Evolutionary conservation across 2,113 vertebrate species (phyloP).

Genomic region (Tragulus kanchil): DNA sequence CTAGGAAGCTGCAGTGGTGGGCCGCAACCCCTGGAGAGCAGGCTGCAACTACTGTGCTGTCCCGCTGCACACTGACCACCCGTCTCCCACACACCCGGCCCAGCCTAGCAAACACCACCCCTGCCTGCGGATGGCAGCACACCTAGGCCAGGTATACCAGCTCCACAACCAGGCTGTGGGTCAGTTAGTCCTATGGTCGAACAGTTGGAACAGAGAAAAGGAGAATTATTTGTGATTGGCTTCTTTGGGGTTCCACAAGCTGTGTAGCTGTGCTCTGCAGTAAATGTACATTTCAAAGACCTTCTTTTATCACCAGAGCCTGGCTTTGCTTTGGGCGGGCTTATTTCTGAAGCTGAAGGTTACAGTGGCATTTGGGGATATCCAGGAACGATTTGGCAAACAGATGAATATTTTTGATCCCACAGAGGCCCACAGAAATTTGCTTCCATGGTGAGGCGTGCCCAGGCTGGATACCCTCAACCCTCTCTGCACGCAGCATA

Average conservation of each 20-base stretch:
- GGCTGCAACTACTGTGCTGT: background rate
- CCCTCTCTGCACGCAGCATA: background rate
- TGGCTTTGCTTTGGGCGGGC: background rate
- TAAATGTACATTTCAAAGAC: background rate
- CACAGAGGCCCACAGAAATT: background rate
- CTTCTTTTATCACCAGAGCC: background rate
- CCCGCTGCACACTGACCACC: background rate
- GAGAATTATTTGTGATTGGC: background rate
- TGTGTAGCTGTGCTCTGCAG: background rate
- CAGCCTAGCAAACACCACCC: background rate
- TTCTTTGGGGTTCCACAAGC: background rate
- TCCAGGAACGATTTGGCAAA: background rate
- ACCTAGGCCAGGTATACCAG: background rate
- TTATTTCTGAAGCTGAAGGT: conserved; percentile 19
- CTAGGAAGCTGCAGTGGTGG: background rate
- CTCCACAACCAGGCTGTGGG: background rate
- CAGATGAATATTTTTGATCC: background rate
- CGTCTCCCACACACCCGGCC: no score
- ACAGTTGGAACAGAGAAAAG: background rate
- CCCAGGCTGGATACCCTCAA: background rate
- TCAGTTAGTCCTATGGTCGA: background rate
- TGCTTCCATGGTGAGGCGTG: background rate
- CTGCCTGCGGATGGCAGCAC: background rate
- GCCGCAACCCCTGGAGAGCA: background rate
- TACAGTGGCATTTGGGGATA: background rate